Conservation (phyloP, 2,888 invertebrate genomes). For the Tiliacea citrago region DNA sequence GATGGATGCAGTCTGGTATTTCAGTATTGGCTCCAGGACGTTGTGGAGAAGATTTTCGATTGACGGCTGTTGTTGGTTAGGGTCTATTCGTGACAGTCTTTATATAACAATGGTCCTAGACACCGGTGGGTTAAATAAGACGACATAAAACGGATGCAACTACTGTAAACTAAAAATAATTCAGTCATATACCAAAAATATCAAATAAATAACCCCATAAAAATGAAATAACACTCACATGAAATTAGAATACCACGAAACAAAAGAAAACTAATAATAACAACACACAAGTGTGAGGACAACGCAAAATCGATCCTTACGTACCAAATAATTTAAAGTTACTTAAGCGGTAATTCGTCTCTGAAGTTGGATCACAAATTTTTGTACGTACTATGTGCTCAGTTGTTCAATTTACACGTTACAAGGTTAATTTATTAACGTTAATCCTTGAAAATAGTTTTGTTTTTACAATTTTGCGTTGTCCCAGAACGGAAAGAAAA, state of each 20-base stretch:
- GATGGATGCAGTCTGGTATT: conserved; percentile 7
- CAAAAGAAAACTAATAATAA: conserved; percentile 7
- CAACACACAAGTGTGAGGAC: conserved; percentile 1
- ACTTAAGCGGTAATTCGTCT: conserved; percentile 6
- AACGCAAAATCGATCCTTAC: conserved; percentile 23
- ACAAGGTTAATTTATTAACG: conserved; percentile 1
- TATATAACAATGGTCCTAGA: conserved; percentile 25
- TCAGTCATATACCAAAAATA: not conserved
- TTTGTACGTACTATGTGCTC: not conserved
- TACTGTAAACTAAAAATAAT: not conserved
- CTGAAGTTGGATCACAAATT: conserved; percentile 1
- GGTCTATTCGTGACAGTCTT: conserved; percentile 39
- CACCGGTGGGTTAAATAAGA: not conserved
- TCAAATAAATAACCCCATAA: not conserved
- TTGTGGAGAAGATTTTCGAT: conserved; percentile 48
- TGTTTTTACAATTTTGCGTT: conserved; percentile 15
- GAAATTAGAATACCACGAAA: conserved; percentile 5
- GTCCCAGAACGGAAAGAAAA: not conserved
- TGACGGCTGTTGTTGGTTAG: conserved; percentile 38
- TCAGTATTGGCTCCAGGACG: conserved; percentile 38
- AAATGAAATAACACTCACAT: conserved; percentile 2
- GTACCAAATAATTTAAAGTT: conserved; percentile 1
- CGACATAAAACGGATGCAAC: not conserved
- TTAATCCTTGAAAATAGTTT: not conserved
- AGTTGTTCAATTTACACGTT: conserved; percentile 23